Evolutionary conservation across 2,797 vertebrate genomes (phyloP).

Genomic region (Sebastolobus alascanus): DNA sequence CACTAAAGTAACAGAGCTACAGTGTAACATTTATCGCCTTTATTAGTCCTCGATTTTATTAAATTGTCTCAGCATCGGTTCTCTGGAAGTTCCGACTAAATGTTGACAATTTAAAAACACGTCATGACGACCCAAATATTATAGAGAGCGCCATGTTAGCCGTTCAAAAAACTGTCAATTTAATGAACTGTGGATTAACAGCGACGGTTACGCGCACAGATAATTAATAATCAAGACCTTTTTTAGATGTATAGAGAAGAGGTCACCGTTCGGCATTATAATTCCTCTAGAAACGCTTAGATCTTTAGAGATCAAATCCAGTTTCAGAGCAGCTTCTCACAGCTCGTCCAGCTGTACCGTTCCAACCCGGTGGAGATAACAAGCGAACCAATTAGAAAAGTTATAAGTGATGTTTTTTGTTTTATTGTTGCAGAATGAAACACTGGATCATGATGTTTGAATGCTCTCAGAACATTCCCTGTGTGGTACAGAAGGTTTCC

Average conservation of each 20-base stretch:
- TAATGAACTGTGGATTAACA: not conserved
- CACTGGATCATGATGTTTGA: accelerated
- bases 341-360: not conserved
- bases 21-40: not conserved
- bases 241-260: not conserved
- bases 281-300: accelerated
- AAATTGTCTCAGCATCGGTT: not conserved
- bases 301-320: not conserved
- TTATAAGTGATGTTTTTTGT: not conserved
- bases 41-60: not conserved
- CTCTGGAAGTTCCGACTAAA: not conserved
- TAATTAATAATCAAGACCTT: accelerated
- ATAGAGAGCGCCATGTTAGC: not conserved
- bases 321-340: not conserved
- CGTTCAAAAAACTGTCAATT: not conserved
- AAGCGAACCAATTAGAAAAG: slow-evolving; percentile 21
- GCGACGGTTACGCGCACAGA: too few relatives aligned
- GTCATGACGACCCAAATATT: not conserved
- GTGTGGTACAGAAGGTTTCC: not conserved
- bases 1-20: not conserved
- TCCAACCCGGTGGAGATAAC: not conserved
- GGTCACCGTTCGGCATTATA: not conserved
- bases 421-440: not conserved
- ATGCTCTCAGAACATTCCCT: not conserved
- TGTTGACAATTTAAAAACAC: not conserved